Percentiles rank a stretch among this genome's conserved stretches.
Conservation (phyloP, 2,113 vertebrate genomes). For the Hemichromis elongatus region DNA sequence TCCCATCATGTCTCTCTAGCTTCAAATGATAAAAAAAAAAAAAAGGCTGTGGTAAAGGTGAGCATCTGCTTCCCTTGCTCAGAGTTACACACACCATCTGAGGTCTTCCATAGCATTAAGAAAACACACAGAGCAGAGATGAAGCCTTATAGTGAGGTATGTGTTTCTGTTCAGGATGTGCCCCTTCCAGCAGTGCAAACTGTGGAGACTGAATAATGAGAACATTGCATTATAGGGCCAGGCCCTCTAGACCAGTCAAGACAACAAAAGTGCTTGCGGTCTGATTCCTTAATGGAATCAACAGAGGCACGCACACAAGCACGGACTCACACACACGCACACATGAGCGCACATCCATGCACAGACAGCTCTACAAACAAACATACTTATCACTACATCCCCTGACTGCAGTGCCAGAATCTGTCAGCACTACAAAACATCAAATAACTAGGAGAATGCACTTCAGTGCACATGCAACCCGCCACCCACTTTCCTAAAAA, state of each 20-base stretch:
- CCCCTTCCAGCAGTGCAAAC: constrained; percentile 23
- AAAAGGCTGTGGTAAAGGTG: background rate
- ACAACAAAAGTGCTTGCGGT: constrained; percentile 52
- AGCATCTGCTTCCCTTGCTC: background rate
- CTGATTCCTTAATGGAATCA: constrained; percentile 61
- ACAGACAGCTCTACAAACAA: background rate
- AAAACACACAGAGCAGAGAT: background rate
- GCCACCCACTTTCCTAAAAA: background rate
- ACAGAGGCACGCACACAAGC: background rate
- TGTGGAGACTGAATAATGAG: constrained; percentile 46
- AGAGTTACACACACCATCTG: background rate
- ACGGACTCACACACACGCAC: background rate
- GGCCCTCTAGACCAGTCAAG: constrained; percentile 47
- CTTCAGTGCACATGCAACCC: constrained; percentile 20
- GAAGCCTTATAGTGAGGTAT: background rate
- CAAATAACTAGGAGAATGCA: constrained; percentile 29
- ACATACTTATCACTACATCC: constrained; percentile 8
- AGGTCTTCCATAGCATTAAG: background rate
- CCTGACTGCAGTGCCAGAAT: constrained; percentile 13
- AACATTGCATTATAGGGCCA: constrained; percentile 53
- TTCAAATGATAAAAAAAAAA: background rate
- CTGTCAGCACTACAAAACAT: constrained; percentile 44
- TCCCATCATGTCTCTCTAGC: background rate
- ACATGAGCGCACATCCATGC: background rate
- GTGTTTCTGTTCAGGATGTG: background rate